phyloP scores from a whole-genome alignment of 2,888 invertebrate species.

The Cremastinae sp. region DNA sequence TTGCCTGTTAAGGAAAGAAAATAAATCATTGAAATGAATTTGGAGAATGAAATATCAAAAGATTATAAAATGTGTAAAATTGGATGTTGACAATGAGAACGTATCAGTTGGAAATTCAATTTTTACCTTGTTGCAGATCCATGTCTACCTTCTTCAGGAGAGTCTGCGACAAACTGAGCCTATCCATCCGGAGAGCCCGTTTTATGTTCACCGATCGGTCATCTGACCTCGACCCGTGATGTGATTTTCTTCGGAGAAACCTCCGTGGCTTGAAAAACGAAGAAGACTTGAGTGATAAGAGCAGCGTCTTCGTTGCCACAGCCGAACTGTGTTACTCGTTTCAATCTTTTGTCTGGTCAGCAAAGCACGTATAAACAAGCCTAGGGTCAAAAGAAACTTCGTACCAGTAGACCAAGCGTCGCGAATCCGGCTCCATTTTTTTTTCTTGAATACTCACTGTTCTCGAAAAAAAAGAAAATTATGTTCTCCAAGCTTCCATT shows the following conservation, averaged over 20 bases:
- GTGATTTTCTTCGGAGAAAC: constrained; percentile 16
- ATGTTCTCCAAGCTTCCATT: too few relatives aligned
- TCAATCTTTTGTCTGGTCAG: constrained; percentile 5
- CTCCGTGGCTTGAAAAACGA: constrained; percentile 15
- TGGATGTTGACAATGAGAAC: too few relatives aligned
- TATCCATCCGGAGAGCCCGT: constrained; percentile 18
- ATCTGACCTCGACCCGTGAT: constrained; percentile 43
- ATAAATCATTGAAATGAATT: not conserved
- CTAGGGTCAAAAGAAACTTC: constrained; percentile 37
- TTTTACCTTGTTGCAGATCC: constrained; percentile 28
- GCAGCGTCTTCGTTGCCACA: constrained; percentile 6
- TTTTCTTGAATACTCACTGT: too few relatives aligned
- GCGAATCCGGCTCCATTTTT: too few relatives aligned
- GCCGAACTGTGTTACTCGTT: not conserved
- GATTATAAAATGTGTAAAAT: not conserved
- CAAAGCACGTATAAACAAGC: too few relatives aligned
- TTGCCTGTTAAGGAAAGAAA: constrained; percentile 31
- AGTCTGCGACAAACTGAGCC: constrained; percentile 36
- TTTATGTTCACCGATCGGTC: constrained; percentile 43
- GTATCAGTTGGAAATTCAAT: not conserved
- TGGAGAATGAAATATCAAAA: too few relatives aligned
- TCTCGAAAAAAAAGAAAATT: too few relatives aligned
- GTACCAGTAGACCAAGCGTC: not conserved
- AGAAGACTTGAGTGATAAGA: constrained; percentile 50
- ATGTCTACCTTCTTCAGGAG: constrained; percentile 45